phyloP scores from a whole-genome alignment of 2,113 vertebrate genomes.

The Copsychus sechellarum region DNA sequence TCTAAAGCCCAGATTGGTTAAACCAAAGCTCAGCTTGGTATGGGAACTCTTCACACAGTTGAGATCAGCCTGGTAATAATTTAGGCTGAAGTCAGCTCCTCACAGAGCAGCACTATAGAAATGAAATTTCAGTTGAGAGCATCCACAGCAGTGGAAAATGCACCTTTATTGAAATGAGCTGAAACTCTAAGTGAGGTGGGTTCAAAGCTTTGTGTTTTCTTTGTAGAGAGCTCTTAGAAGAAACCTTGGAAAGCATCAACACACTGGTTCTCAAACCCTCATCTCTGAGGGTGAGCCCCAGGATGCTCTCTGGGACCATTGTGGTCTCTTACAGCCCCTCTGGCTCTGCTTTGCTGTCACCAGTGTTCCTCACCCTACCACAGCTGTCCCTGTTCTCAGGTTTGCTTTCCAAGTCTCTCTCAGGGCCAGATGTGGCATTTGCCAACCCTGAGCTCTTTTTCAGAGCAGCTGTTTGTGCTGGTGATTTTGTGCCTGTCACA shows the following conservation, averaged over 20 bases:
- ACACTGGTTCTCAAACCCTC: background rate
- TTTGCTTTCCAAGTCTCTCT: background rate
- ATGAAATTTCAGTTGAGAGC: background rate
- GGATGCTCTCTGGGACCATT: accelerated
- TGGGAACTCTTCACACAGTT: background rate
- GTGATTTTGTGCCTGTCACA: background rate
- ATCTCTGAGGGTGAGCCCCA: accelerated
- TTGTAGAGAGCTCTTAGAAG: background rate
- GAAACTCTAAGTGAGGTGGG: background rate
- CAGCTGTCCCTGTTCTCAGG: background rate
- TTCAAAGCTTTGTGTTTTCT: background rate
- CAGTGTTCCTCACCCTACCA: background rate
- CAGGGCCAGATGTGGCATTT: background rate
- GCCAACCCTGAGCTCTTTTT: background rate
- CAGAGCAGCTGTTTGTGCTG: background rate
- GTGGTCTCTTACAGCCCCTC: background rate
- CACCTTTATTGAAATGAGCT: background rate
- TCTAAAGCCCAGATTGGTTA: background rate
- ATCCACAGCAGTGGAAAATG: accelerated
- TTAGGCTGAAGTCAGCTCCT: background rate
- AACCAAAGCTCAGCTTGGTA: background rate
- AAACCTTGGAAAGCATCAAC: background rate
- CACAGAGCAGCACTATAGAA: background rate
- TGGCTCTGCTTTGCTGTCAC: background rate
- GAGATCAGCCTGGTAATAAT: background rate